Evolutionary conservation across 2,113 vertebrate genomes (phyloP).

Genomic region (Podarcis raffonei): DNA sequence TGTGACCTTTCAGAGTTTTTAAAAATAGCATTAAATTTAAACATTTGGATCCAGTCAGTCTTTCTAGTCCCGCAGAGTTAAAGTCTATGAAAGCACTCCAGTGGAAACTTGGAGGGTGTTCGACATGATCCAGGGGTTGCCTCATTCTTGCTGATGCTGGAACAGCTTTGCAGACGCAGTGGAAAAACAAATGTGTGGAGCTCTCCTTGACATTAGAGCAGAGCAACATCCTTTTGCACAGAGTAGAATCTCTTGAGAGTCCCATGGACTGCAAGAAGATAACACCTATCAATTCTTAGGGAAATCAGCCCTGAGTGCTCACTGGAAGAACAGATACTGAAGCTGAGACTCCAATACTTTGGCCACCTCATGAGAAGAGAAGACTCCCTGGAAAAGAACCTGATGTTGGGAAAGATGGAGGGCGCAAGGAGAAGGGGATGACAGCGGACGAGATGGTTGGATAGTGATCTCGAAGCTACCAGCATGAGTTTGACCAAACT

Average conservation of each 20-base stretch:
- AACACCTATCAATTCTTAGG: no score
- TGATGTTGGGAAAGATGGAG: no score
- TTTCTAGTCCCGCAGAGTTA: not conserved
- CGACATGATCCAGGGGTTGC: not conserved
- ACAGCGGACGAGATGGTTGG: no score
- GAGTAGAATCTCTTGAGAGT: not conserved
- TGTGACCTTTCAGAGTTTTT: accelerated
- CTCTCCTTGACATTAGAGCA: not conserved
- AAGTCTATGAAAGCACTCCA: not conserved
- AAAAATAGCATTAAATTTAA: not conserved
- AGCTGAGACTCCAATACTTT: no score
- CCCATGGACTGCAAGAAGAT: no score
- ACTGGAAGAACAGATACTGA: no score
- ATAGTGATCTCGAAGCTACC: no score
- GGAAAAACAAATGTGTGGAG: not conserved
- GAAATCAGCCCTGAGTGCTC: no score
- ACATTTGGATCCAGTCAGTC: not conserved
- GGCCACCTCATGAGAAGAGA: no score
- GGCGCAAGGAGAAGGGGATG: no score
- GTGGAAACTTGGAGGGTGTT: not conserved
- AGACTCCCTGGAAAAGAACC: no score
- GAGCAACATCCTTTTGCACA: not conserved
- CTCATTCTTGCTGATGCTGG: not conserved
- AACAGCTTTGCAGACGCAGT: not conserved
- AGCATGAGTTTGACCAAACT: no score